A percentile compares a stretch with the other conserved stretches of the same genome.
Conservation (phyloP, 2,888 invertebrate genomes). For the Chelonus formosanus region DNA sequence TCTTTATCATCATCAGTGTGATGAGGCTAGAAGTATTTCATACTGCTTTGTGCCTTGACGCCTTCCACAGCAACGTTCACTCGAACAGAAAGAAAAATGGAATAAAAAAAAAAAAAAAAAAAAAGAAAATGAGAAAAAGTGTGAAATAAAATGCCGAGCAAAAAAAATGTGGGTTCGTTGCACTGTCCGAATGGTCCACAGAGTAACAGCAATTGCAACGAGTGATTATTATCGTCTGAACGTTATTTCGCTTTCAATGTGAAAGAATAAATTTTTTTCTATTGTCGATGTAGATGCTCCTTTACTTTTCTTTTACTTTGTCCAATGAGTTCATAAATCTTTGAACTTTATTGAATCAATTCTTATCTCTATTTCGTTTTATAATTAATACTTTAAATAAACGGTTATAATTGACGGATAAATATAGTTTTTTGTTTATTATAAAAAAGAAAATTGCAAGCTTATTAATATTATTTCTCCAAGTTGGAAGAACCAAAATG, state of each 20-base stretch:
- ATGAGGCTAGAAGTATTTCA: conserved; percentile 9
- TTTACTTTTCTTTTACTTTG: too few relatives aligned
- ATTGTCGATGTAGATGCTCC: not conserved
- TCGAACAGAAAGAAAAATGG: conserved; percentile 10
- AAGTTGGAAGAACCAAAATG: too few relatives aligned
- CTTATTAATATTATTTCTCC: too few relatives aligned
- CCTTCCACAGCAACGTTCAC: conserved; percentile 12
- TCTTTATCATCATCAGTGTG: not conserved
- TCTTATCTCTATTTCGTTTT: too few relatives aligned
- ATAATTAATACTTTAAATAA: too few relatives aligned
- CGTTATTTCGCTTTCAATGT: not conserved
- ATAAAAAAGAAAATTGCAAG: too few relatives aligned
- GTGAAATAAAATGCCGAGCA: conserved; percentile 14
- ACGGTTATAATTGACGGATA: too few relatives aligned
- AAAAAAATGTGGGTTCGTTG: conserved; percentile 21
- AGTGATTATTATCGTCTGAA: conserved; percentile 23
- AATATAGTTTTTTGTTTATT: too few relatives aligned
- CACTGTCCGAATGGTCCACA: conserved; percentile 14
- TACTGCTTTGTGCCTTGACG: conserved; percentile 16
- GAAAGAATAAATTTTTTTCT: not conserved
- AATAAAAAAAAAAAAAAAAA: not conserved
- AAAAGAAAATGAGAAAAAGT: not conserved
- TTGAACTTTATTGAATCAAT: too few relatives aligned
- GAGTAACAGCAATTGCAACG: conserved; percentile 17
- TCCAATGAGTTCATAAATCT: too few relatives aligned